Evolutionary conservation across 2,888 invertebrate species (phyloP), one percentile per base, ranked within the genome.

Genomic region (Tineola bisselliella): DNA sequence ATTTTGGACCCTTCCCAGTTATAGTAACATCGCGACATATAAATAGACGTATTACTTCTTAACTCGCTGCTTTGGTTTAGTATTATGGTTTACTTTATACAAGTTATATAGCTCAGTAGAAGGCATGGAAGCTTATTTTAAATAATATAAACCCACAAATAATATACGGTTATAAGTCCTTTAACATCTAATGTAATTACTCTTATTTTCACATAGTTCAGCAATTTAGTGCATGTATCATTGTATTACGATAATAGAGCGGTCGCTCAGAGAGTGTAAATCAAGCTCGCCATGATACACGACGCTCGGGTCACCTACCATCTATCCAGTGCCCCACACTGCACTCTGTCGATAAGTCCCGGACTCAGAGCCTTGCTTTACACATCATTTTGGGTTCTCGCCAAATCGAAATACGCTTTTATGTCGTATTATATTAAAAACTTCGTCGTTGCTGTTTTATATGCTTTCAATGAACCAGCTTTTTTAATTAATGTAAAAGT

Each of bases 1-100:
- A 87, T 86, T 87, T 86, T 79, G 75, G 79, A 69, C 76, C 75
- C 77, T 82, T 75, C 68, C 64, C 69, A 64, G 69, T 75, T 72
- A 71, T 70, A 54, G 19, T 4, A 1, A 25, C 25, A 8, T 54
- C n/a, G 54, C 6, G 25, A 18, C 19, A 54, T 54, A 54, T 18
- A 54, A 54, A 54, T 54, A 25, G 54, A 54, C 25, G 25, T 54
- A 54, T 54, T 54, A 54, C 54, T 18, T 48, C 38, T 38, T 48
- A 48, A 48, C 13, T 48, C 6, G 48, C 48, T 38, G 2, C 10
- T 38, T 12, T 12, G 10, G 38, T 10, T 10, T 38, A 38, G 2
- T 38, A 38, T 10, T 38, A 38, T 25, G 2, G 25, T 25, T 25
- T 25, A 25, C 25, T 25, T 25, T n/a, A n/a, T n/a, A n/a, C n/a